Conservation (phyloP, 92 coral and sea anemone species). For the Meandrina meandrites region DNA sequence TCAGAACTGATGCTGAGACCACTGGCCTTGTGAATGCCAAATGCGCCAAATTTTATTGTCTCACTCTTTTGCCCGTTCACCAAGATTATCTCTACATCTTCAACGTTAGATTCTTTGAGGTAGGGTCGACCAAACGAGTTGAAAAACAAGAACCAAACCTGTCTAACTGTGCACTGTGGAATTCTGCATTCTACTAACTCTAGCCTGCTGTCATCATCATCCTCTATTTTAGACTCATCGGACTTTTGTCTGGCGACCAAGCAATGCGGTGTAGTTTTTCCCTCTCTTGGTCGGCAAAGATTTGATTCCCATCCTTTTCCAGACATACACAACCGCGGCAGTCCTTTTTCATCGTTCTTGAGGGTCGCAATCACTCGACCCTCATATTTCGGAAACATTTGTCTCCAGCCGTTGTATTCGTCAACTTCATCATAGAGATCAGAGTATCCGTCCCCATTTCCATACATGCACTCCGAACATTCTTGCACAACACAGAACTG, state of each 20-base stretch:
- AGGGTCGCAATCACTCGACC: slow-evolving; percentile 68
- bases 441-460: slow-evolving; percentile 76
- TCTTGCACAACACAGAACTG: slow-evolving; percentile 68
- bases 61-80: slow-evolving; percentile 62
- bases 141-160: slow-evolving; percentile 92
- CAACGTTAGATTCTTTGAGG: slow-evolving; percentile 59
- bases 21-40: slow-evolving; percentile 78
- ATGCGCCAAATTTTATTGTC: slow-evolving; percentile 73
- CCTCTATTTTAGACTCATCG: slow-evolving; percentile 38
- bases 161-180: slow-evolving; percentile 89
- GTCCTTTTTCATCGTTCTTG: slow-evolving; percentile 32
- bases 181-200: slow-evolving; percentile 75
- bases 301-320: slow-evolving; percentile 60
- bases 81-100: slow-evolving; percentile 69
- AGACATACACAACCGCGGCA: slow-evolving; percentile 54
- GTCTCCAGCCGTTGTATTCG: neutral
- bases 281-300: slow-evolving; percentile 51
- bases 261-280: slow-evolving; percentile 60
- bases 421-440: slow-evolving; percentile 23
- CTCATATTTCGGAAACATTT: slow-evolving; percentile 64
- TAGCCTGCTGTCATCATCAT: slow-evolving; percentile 42
- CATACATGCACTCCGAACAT: slow-evolving; percentile 93
- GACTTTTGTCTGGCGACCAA: slow-evolving; percentile 53
- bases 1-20: slow-evolving; percentile 65
- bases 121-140: slow-evolving; percentile 70